These are phyloP conservation scores for Adoxophyes honmai DNA, from an alignment of 1,140 invertebrate species.

Conservation along the genomic window DNA sequence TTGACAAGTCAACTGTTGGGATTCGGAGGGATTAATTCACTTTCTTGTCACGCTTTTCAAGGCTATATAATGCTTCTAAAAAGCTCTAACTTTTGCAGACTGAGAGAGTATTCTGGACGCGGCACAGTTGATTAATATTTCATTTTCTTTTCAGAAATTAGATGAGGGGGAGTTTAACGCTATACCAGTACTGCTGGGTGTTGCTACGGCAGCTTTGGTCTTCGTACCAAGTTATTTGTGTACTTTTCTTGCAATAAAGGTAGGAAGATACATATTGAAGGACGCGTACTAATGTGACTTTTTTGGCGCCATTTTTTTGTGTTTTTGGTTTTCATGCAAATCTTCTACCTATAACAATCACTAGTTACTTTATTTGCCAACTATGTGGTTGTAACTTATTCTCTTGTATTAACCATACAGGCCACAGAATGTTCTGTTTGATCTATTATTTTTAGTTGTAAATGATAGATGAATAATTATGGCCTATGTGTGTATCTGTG, in stretches of 20 bases:
- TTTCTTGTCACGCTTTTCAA: neutral
- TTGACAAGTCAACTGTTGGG: neutral
- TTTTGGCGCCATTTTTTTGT: too few species aligned
- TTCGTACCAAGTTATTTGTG: slow-evolving; percentile 49
- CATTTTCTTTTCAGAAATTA: slow-evolving; percentile 39
- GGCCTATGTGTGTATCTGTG: too few species aligned
- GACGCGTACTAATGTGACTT: too few species aligned
- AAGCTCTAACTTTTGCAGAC: neutral
- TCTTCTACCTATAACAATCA: too few species aligned
- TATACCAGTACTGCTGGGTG: slow-evolving; percentile 38
- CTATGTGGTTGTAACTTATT: too few species aligned
- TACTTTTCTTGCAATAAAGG: slow-evolving; percentile 43
- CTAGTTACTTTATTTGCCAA: too few species aligned
- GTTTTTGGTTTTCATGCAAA: too few species aligned
- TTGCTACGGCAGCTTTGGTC: slow-evolving; percentile 32
- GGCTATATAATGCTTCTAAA: neutral
- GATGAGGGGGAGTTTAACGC: slow-evolving; percentile 43
- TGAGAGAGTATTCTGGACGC: neutral
- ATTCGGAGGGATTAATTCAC: too few species aligned
- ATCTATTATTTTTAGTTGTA: too few species aligned
- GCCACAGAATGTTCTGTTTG: too few species aligned
- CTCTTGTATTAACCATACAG: too few species aligned
- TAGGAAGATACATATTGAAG: slow-evolving; percentile 15
- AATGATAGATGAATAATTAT: too few species aligned
- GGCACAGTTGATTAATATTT: slow-evolving; percentile 11